These are phyloP conservation scores for Leptopilina boulardi DNA, from an alignment of 1,140 invertebrate genomes.

Conservation along the genomic window DNA sequence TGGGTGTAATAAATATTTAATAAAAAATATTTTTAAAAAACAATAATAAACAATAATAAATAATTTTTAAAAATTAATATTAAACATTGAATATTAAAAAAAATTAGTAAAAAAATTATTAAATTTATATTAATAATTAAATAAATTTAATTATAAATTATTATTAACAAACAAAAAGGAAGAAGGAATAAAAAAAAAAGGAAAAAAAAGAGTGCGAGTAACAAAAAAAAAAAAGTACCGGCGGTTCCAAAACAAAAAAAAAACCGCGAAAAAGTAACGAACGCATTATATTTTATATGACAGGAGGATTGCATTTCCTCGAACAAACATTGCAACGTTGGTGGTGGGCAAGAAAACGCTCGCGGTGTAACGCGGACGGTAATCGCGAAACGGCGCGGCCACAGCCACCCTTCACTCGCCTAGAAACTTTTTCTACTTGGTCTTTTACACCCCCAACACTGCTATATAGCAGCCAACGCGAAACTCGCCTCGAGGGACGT, in stretches of 20 bases:
- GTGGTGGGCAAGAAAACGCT: constrained; percentile 42
- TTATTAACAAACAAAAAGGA: no score
- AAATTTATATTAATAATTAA: no score
- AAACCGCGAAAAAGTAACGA: constrained; percentile 39
- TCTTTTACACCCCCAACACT: constrained; percentile 41
- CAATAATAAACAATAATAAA: no score
- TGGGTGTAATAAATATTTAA: no score
- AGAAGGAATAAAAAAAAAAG: background rate
- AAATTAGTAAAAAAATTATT: no score
- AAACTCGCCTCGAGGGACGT: constrained; percentile 36
- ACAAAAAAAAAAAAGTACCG: background rate
- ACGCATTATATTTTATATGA: constrained; percentile 67
- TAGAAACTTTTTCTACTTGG: constrained; percentile 27
- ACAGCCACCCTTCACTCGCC: constrained; percentile 29
- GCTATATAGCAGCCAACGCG: constrained; percentile 30
- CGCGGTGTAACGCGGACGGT: constrained; percentile 60
- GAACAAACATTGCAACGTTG: constrained; percentile 64
- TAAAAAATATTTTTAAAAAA: no score
- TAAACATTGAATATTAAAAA: no score
- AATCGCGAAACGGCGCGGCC: constrained; percentile 50
- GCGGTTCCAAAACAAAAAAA: no score
- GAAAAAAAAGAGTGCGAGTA: background rate
- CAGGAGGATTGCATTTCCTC: constrained; percentile 68
- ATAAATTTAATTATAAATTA: no score
- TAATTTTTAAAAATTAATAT: no score